These are phyloP conservation scores for Chaenogobius annularis DNA, from an alignment of 2,113 vertebrate genomes.

Conservation along the genomic window DNA sequence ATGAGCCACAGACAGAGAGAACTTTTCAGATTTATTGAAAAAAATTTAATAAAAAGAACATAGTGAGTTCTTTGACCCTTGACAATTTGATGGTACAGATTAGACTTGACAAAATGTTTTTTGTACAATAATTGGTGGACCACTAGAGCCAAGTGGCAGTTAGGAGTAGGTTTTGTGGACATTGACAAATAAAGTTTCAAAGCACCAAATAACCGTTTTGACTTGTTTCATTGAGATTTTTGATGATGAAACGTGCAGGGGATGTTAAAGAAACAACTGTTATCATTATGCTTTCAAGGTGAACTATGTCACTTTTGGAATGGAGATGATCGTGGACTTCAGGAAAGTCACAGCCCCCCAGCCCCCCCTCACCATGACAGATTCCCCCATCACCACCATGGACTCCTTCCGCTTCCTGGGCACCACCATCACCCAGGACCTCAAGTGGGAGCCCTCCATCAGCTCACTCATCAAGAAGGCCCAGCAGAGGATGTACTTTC, in stretches of 20 bases:
- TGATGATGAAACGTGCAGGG: no score
- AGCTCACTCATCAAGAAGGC: no score
- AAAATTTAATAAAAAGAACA: not conserved
- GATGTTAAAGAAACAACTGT: not conserved
- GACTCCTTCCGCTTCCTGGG: no score
- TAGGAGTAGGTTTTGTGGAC: not conserved
- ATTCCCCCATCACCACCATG: no score
- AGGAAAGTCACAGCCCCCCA: no score
- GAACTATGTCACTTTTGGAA: not conserved
- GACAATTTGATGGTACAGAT: not conserved
- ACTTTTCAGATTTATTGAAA: slow-evolving; percentile 32
- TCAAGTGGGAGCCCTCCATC: no score
- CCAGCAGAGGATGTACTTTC: no score
- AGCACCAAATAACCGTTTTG: not conserved
- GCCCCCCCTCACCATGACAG: no score
- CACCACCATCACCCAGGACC: no score
- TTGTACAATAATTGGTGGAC: not conserved
- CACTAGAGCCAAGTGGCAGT: not conserved
- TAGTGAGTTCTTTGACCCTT: not conserved
- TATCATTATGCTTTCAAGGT: not conserved
- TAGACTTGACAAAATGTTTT: not conserved
- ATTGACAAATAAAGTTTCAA: no score
- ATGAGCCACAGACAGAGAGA: slow-evolving; percentile 32
- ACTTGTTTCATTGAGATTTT: not conserved
- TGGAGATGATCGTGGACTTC: no score